Evolutionary conservation across 2,113 vertebrate genomes (phyloP).

Genomic region (Mormyrus lacerda): DNA sequence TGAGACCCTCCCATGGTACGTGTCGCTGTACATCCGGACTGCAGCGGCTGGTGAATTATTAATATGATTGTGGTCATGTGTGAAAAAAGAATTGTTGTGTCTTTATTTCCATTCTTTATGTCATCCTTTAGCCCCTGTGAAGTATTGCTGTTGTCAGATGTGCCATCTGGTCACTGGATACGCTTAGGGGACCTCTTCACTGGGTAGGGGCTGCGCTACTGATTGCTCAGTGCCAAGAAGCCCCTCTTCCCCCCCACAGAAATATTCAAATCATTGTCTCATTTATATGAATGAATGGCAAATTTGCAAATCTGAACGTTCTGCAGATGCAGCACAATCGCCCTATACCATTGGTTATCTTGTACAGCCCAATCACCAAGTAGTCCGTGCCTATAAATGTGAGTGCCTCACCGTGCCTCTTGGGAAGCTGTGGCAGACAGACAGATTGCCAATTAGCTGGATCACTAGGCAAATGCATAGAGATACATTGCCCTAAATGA

Average conservation of each 20-base stretch:
- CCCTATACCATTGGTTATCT: neutral
- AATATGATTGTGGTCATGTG: neutral
- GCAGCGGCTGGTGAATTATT: neutral
- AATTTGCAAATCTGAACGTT: neutral
- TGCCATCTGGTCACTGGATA: neutral
- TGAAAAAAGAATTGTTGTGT: neutral
- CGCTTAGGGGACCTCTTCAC: neutral
- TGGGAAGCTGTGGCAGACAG: neutral
- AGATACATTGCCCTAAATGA: neutral
- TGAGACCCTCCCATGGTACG: too few species aligned
- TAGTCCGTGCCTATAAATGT: neutral
- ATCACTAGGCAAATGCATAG: neutral
- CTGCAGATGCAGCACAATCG: neutral
- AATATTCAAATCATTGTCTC: neutral
- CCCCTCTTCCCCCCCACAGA: neutral
- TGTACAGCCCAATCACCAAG: neutral
- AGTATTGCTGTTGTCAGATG: neutral
- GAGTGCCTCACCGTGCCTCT: neutral
- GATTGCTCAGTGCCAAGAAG: neutral
- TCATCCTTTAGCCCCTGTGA: neutral
- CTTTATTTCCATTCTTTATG: neutral
- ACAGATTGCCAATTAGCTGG: slow-evolving; percentile 1
- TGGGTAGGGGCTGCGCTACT: neutral
- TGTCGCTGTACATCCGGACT: neutral
- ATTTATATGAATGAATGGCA: neutral